Evolutionary conservation across 2,113 vertebrate species (phyloP).

Genomic region (Eira barbara): DNA sequence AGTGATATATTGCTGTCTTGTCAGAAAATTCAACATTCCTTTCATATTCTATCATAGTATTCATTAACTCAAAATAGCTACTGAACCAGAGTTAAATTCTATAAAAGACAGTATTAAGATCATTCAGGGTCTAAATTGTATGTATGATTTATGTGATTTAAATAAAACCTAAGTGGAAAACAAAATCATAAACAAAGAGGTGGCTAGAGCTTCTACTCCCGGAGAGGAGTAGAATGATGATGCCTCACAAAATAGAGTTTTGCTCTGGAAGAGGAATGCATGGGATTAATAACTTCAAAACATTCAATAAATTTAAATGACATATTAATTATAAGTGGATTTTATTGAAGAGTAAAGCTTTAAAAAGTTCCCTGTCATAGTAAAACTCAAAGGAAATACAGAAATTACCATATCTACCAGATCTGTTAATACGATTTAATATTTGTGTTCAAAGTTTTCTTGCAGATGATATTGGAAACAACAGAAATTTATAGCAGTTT

Average conservation of each 20-base stretch:
- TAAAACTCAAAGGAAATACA: neutral
- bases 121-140: neutral
- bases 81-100: neutral
- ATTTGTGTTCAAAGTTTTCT: neutral
- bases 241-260: neutral
- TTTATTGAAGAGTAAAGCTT: neutral
- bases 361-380: neutral
- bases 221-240: neutral
- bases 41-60: neutral
- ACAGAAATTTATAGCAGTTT: neutral
- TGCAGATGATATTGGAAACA: neutral
- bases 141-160: neutral
- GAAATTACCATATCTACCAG: neutral
- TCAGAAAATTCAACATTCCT: neutral
- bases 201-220: neutral
- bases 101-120: neutral
- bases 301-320: neutral
- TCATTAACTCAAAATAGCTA: neutral
- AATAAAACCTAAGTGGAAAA: neutral
- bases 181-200: neutral
- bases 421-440: neutral
- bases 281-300: neutral
- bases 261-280: neutral
- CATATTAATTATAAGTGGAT: neutral
- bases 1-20: neutral